phyloP scores from a whole-genome alignment of 2,888 invertebrate species.

The Temnothorax ravouxi region DNA sequence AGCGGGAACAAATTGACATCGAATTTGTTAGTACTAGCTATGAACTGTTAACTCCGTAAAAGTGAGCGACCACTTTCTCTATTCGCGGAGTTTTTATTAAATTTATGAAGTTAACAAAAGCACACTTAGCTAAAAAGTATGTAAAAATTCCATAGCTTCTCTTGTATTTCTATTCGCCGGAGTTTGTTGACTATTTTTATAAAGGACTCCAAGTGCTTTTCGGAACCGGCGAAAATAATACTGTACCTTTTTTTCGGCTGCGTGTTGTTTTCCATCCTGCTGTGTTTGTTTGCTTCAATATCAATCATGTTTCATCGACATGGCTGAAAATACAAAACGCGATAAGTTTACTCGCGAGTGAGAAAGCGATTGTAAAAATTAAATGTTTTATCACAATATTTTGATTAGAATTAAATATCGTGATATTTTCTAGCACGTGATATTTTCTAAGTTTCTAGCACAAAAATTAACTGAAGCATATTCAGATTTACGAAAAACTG shows the following conservation, averaged over 20 bases:
- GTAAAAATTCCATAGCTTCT: constrained; percentile 11
- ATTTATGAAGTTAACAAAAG: constrained; percentile 2
- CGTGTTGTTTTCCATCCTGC: neutral
- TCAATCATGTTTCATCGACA: neutral
- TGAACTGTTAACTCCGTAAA: neutral
- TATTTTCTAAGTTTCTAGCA: neutral
- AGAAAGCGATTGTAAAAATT: neutral
- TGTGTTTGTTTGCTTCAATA: neutral
- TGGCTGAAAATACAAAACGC: constrained; percentile 6
- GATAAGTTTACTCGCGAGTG: neutral
- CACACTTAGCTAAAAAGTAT: constrained; percentile 11
- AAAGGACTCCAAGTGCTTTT: constrained; percentile 35
- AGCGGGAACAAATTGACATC: neutral
- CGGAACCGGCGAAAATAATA: constrained; percentile 24
- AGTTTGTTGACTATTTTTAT: constrained; percentile 26
- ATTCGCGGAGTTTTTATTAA: constrained; percentile 2
- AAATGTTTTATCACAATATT: neutral
- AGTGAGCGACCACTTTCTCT: neutral
- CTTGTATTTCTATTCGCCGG: constrained; percentile 10
- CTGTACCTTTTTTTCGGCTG: neutral
- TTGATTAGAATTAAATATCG: neutral
- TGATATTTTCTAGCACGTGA: neutral
- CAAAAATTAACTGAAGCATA: neutral
- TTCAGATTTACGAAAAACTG: neutral
- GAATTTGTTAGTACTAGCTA: neutral